Base-by-base conservation (phyloP, 2,888 invertebrate species). In the Pristionchus mayeri region DNA sequence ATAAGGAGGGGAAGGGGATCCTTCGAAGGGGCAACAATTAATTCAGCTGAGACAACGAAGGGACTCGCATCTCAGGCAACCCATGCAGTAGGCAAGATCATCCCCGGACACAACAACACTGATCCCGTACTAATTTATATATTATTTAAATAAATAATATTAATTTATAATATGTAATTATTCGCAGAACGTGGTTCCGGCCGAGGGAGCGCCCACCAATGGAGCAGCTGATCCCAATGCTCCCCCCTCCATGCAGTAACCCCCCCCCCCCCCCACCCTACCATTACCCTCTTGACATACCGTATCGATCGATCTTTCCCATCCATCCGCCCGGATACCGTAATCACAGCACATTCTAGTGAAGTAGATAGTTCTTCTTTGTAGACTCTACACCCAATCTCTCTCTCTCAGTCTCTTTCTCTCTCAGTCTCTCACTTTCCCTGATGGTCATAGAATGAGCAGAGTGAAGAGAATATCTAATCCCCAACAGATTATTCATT, bases 41-140 rank as follows among this genome's bases (percentile, higher is more conserved):
- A 44, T 44, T 44, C 67, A 83, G 83, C 83, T 7, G 83, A 83
- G 50, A 71, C 71, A 3, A 71, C 83, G 21, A 83, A 83, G 83
- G 83, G 83, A 3, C 54, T 83, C 27, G 83, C 83, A 7, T 83
- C 71, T 1, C 83, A 83, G 52, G 83, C 83, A 2, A 50, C 83
- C 6, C 71, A 83, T 37, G 83, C 83, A 9, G 75, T 83, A 7
- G 83, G 83, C 9, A 83, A 83, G 52, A 52, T 83, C 71, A 27
- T 83, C 24, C 83, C 83, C 34, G 83, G 83, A 30, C 71, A 67
- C 13, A 50, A 27, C 37, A 34, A 44, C 21, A 52, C 50, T 16
- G 82, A 82, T 18, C 63, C 82, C 9, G 82, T 82, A 54, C 34
- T 4, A 57, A 9, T 44, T 44, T 9, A 44, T 44, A 6, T 44